phyloP scores from a whole-genome alignment of 2,888 invertebrate species.

The Yponomeuta cagnagella region DNA sequence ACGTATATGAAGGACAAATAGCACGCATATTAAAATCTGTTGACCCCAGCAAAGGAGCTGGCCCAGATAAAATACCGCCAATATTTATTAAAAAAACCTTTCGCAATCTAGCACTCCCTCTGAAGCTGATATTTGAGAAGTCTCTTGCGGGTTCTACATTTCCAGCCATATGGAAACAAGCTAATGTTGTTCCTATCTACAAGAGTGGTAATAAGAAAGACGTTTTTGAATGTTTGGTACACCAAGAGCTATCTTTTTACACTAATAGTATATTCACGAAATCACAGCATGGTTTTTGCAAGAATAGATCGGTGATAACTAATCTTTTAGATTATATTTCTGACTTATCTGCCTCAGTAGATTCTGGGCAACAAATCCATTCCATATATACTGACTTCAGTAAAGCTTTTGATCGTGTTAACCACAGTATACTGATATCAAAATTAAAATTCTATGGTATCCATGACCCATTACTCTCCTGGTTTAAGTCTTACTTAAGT shows the following conservation, averaged over 20 bases:
- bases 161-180: constrained; percentile 6
- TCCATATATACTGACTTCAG: constrained; percentile 9
- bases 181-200: constrained; percentile 1
- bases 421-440: neutral
- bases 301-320: neutral
- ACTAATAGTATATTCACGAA: neutral
- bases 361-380: neutral
- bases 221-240: neutral
- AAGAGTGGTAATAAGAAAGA: neutral
- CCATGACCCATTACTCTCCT: neutral
- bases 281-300: no score
- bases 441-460: neutral
- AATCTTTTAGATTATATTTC: neutral
- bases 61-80: constrained; percentile 4
- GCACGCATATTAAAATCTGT: neutral
- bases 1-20: neutral
- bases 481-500: neutral
- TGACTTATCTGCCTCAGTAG: neutral
- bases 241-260: neutral
- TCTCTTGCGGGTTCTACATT: neutral
- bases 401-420: constrained; percentile 11
- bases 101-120: neutral
- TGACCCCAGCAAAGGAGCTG: neutral
- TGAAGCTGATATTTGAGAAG: neutral
- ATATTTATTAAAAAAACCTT: neutral